Base-by-base conservation (phyloP, 23 tunicate genomes). In the Aplidium turbinatum region DNA sequence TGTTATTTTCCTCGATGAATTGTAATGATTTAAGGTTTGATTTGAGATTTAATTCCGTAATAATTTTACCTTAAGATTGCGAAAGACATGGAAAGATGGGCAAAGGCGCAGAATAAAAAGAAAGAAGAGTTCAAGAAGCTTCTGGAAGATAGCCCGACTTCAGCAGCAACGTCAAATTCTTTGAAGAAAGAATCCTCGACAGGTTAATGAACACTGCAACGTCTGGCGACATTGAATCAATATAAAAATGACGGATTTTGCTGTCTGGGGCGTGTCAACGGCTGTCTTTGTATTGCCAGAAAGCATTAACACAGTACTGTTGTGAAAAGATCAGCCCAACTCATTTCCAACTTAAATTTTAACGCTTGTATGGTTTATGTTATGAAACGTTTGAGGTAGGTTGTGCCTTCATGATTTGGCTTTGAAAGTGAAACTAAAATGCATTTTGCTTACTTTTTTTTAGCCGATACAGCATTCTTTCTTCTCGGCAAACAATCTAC, bases 51-150 rank as follows among this genome's bases (percentile, higher is more conserved):
- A 9, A 42, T 11, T 42, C 16, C 11, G 50, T 11, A 42, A 11
- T 42, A 9, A 9, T 42, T 9, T 42, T 16, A 42, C 50, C 50
- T 70, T 4, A 25, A 89, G 96, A 79, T 91, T 46, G 97, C 97
- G 9, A 91, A 91, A 58, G 97, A 91, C 68, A 91, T 91, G 97
- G 97, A 78, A 45, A 57, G 97, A 46, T 91, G 97, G 97, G 97
- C 97, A 2, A 91, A 91, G 58, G 97, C 97, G 0, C 97, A 91
- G 50, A 91, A 91, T 64, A 91, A 91, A 58, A 84, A 91, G 68
- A 91, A 91, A 47, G 97, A 91, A 57, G 91, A 91, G 55, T 45
- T 63, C 1, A 91, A 84, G 51, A 72, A 38, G 20, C 31, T 79
- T 31, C 33, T 72, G 46, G 93, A 86, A 47, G 93, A 79, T 21